phyloP scores from a whole-genome alignment of 2,797 vertebrate species.

The Tangara arthus region DNA sequence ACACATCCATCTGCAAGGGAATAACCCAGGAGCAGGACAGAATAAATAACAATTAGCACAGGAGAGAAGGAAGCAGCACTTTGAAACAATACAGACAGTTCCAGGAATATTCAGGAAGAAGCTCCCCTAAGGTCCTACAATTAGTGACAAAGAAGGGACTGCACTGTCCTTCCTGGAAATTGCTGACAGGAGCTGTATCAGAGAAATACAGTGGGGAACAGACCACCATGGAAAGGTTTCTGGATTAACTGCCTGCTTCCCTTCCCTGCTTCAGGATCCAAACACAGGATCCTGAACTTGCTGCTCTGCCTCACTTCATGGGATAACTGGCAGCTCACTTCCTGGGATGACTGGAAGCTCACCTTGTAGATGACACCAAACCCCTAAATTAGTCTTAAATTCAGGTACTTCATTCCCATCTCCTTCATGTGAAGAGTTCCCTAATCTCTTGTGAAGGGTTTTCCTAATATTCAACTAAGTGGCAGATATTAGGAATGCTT shows the following conservation, averaged over 20 bases:
- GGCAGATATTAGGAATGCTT: conserved; percentile 7
- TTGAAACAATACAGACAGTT: not conserved
- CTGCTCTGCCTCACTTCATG: not conserved
- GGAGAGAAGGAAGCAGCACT: not conserved
- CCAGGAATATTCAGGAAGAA: not conserved
- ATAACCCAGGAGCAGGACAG: not conserved
- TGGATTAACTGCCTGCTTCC: not conserved
- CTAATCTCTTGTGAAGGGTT: conserved; percentile 34
- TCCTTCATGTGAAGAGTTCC: not conserved
- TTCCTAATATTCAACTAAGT: conserved; percentile 36
- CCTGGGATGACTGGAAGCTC: not conserved
- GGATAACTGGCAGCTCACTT: not conserved
- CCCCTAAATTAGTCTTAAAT: not conserved
- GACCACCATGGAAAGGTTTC: not conserved
- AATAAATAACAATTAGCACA: not conserved
- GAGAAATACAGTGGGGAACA: not conserved
- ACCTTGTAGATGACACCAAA: not conserved
- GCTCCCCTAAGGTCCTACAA: not conserved
- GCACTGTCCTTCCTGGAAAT: not conserved
- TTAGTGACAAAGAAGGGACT: not conserved
- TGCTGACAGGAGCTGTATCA: not conserved
- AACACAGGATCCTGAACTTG: not conserved
- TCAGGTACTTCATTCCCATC: not conserved
- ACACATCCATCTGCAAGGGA: not conserved
- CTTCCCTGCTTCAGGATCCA: too few relatives aligned